Evolutionary conservation across 2,797 vertebrate genomes (phyloP).

Genomic region (Myotis myotis): DNA sequence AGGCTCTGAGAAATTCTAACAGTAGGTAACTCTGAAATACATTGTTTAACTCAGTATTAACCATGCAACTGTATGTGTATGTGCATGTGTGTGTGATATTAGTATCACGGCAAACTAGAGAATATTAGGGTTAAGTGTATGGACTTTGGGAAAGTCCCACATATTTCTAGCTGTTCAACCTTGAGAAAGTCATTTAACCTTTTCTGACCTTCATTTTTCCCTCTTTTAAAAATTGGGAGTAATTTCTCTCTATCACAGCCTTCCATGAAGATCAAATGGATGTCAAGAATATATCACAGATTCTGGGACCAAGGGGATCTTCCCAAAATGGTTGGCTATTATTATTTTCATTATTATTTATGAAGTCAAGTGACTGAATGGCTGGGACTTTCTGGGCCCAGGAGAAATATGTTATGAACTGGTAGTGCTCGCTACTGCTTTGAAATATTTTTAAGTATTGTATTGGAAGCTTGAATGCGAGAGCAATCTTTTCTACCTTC

Average conservation of each 20-base stretch:
- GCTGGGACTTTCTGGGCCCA: neutral
- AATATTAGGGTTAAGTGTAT: neutral
- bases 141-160: neutral
- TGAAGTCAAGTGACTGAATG: neutral
- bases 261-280: neutral
- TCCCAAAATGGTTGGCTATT: neutral
- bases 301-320: neutral
- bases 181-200: neutral
- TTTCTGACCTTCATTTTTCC: constrained; percentile 15
- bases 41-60: neutral
- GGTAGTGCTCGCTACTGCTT: neutral
- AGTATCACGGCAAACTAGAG: neutral
- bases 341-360: neutral
- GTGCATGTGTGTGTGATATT: neutral
- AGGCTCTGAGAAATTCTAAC: neutral
- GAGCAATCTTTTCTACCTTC: neutral
- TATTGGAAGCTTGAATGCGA: neutral
- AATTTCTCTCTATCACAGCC: neutral
- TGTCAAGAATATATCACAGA: neutral
- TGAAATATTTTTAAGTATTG: neutral
- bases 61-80: neutral
- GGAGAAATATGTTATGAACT: neutral
- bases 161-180: neutral
- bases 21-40: neutral
- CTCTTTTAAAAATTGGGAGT: constrained; percentile 22